Evolutionary conservation across 2,113 vertebrate genomes (phyloP).

Genomic region (Noctilio leporinus): DNA sequence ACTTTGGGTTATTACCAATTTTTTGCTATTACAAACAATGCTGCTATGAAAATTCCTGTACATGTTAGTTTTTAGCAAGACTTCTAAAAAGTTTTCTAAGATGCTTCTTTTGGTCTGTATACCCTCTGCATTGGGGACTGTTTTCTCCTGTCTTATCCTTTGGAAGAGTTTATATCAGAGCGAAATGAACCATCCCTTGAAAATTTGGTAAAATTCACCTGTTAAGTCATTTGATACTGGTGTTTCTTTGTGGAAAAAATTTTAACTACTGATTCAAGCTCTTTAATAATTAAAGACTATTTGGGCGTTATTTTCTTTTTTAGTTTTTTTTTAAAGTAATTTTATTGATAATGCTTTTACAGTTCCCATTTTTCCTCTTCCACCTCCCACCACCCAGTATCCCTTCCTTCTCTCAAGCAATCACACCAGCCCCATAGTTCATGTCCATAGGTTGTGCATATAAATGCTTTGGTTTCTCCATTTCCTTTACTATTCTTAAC

Average conservation of each 20-base stretch:
- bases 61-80: slow-evolving; percentile 36
- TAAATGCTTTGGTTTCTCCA: too few relatives aligned
- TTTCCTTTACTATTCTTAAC: too few relatives aligned
- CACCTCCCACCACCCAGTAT: too few relatives aligned
- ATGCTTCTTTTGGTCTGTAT: slow-evolving; percentile 1
- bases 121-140: neutral
- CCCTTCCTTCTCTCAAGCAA: too few relatives aligned
- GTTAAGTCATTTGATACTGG: neutral
- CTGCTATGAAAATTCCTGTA: slow-evolving; percentile 45
- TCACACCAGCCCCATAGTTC: too few relatives aligned
- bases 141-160: neutral
- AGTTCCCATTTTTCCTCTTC: too few relatives aligned
- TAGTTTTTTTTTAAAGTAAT: too few relatives aligned
- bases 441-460: too few relatives aligned
- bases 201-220: slow-evolving; percentile 34
- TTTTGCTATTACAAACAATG: slow-evolving; percentile 34
- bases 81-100: slow-evolving; percentile 30
- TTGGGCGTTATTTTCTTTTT: neutral
- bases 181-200: slow-evolving; percentile 25
- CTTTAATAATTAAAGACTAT: slow-evolving; percentile 25
- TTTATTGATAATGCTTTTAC: too few relatives aligned
- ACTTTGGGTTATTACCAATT: neutral
- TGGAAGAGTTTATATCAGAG: neutral
- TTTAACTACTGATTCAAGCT: neutral
- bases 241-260: slow-evolving; percentile 24